Base-by-base conservation (phyloP, 2,797 vertebrate genomes). In the Cirrhinus mrigala region DNA sequence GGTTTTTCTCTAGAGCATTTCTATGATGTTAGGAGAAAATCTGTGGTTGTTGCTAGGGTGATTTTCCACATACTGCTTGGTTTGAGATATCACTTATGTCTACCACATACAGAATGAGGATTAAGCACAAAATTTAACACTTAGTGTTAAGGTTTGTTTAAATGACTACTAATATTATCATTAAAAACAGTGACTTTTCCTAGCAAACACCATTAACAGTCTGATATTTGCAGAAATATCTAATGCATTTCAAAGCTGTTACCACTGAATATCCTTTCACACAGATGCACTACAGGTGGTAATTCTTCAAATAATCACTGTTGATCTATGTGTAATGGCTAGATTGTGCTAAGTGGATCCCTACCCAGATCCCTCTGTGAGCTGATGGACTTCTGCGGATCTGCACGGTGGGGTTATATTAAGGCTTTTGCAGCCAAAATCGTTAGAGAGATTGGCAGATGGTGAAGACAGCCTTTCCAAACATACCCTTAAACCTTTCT, bases 371-470 rank as follows among this genome's bases (percentile, higher is more conserved):
- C 75, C 79, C 66, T 84, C 37, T 4, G 27, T 24, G 66, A 68
- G 82, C 60, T 83, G 62, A 83, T 83, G 82, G 82, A 83, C 46
- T 76, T 66, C 44, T 64, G 29, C 3, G 6, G 58, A 75, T 52
- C 71, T 75, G 81, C 29, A 5, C 82, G 16, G 50, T 56, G 15
- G 83, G 74, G 75, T 70, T 79, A 56, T 84, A 84, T 84, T 84
- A 69, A 69, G 60, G n/a, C 74, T 78, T 54, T 77, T 58, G 74
- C 37, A 15, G 83, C 83, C 75, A 79, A 84, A 79, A 84, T 84
- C 66, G 5, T 79, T 84, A 50, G 83, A 84, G 75, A 84, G 82
- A 84, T 84, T 84, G 83, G 83, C 83, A 84, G 83, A 71, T 84
- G 83, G 83, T 44, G 64, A 69, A 33, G 64, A 84, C 83, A 62